phyloP scores from a whole-genome alignment of 2,113 vertebrate genomes.

The Ceuthmochares aereus region DNA sequence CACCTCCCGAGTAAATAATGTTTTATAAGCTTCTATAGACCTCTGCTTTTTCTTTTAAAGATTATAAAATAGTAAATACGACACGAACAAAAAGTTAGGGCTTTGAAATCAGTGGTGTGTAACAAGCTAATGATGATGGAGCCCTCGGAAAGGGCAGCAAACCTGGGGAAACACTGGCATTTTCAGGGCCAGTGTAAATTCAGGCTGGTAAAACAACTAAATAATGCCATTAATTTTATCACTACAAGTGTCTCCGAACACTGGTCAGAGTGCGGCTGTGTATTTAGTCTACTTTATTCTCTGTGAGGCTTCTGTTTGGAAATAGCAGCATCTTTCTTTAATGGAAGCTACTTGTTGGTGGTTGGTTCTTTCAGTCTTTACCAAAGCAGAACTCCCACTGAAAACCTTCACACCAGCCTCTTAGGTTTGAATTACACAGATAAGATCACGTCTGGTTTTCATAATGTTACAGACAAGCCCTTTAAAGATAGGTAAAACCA shows the following conservation, averaged over 20 bases:
- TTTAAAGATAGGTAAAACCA: background rate
- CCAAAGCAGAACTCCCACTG: background rate
- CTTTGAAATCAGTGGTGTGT: background rate
- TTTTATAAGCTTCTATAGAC: background rate
- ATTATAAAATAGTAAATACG: background rate
- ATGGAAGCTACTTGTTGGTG: background rate
- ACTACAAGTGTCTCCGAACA: background rate
- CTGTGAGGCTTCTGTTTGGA: background rate
- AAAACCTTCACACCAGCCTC: background rate
- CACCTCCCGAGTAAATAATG: conserved; percentile 23
- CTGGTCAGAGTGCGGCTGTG: background rate
- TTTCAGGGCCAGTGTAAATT: background rate
- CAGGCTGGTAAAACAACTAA: background rate
- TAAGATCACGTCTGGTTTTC: background rate
- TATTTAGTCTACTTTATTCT: background rate
- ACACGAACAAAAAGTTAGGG: background rate
- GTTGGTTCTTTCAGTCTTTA: background rate
- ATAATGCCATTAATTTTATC: background rate
- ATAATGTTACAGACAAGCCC: background rate
- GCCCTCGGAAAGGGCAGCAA: background rate
- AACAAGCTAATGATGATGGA: background rate
- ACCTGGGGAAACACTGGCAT: background rate
- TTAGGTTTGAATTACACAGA: background rate
- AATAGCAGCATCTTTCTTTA: background rate
- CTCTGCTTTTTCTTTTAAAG: background rate